Conservation (phyloP, 2,113 vertebrate genomes). For the Menura novaehollandiae region DNA sequence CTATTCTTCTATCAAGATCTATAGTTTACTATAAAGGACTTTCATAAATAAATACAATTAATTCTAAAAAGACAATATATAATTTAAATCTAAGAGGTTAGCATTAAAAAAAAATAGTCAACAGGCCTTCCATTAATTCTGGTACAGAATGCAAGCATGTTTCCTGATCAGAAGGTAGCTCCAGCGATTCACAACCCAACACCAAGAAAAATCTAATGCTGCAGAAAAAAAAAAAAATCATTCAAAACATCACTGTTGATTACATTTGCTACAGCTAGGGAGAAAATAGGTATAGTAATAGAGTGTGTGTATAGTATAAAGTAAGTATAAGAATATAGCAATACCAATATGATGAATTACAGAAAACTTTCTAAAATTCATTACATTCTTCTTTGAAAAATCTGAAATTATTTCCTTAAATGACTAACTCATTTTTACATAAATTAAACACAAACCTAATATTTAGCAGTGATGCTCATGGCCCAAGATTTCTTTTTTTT, state of each 20-base stretch:
- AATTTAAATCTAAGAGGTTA: not conserved
- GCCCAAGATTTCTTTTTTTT: not conserved
- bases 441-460: not conserved
- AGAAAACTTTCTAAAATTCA: not conserved
- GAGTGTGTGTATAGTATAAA: not conserved
- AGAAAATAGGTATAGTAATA: not conserved
- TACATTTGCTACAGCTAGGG: not conserved
- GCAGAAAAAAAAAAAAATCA: not conserved
- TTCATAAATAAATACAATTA: not conserved
- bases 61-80: not conserved
- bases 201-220: not conserved
- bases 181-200: not conserved
- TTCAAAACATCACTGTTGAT: not conserved
- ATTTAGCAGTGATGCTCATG: not conserved
- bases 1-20: not conserved
- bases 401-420: not conserved
- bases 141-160: not conserved
- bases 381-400: not conserved
- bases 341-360: not conserved
- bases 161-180: not conserved
- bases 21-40: not conserved
- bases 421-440: not conserved
- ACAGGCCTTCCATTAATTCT: not conserved
- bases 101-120: not conserved
- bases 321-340: not conserved